Percentiles rank a stretch among this genome's conserved stretches.
These are phyloP conservation scores for Philaethria dido DNA, from an alignment of 2,888 invertebrate species.

Conservation along the genomic window DNA sequence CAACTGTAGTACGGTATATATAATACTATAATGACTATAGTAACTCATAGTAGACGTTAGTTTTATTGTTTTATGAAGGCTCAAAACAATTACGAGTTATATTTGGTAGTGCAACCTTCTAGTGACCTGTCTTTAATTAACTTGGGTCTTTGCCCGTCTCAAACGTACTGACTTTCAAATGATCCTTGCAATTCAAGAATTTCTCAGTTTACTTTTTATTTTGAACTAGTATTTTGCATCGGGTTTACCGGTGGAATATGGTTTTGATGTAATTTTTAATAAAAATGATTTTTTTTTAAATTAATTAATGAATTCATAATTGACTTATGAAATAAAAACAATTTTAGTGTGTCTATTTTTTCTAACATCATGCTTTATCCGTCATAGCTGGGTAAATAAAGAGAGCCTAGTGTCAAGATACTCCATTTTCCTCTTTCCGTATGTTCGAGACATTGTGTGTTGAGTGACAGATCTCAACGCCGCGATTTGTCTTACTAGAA, in stretches of 20 bases:
- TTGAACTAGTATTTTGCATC: constrained; percentile 26
- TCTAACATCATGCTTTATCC: too few relatives aligned
- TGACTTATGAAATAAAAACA: neutral
- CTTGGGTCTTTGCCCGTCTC: constrained; percentile 66
- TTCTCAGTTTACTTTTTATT: constrained; percentile 70
- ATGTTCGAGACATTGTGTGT: too few relatives aligned
- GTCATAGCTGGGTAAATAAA: too few relatives aligned
- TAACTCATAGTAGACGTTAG: constrained; percentile 8
- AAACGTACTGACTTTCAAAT: constrained; percentile 75
- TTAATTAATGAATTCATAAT: too few relatives aligned
- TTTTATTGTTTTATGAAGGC: constrained; percentile 45
- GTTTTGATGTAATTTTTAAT: too few relatives aligned
- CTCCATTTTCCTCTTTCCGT: too few relatives aligned
- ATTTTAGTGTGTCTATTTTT: too few relatives aligned
- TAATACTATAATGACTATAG: neutral
- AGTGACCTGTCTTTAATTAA: constrained; percentile 70
- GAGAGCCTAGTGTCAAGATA: too few relatives aligned
- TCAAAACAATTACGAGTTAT: constrained; percentile 46
- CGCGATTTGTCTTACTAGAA: too few relatives aligned
- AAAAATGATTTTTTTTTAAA: too few relatives aligned
- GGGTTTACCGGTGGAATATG: neutral
- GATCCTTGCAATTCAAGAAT: constrained; percentile 66
- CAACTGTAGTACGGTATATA: too few relatives aligned
- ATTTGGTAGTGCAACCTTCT: constrained; percentile 55
- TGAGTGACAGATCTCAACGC: too few relatives aligned